A percentile compares a stretch with the other conserved stretches of the same genome.
phyloP scores from a whole-genome alignment of 2,888 invertebrate genomes.

The Archips crataeganus region DNA sequence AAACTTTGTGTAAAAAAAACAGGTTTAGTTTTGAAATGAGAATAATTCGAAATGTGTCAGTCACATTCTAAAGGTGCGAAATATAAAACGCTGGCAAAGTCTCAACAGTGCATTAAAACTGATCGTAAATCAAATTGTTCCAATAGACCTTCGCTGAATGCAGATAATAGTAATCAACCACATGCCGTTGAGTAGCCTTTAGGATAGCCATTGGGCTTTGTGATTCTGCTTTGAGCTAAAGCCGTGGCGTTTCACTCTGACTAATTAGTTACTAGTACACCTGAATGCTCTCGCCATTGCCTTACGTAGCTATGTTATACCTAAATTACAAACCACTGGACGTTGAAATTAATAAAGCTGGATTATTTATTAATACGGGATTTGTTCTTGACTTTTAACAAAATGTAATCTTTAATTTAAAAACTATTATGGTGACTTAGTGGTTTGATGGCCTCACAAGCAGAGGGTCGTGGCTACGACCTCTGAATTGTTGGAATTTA shows the following conservation, averaged over 20 bases:
- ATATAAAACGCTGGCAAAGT: too few species aligned
- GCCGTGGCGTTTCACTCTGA: conserved; percentile 50
- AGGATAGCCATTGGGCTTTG: conserved; percentile 53
- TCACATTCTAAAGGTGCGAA: too few species aligned
- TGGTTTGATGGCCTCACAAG: too few species aligned
- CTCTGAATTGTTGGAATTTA: too few species aligned
- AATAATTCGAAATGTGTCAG: too few species aligned
- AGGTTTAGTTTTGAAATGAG: too few species aligned
- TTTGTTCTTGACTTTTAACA: background rate
- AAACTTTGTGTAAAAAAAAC: too few species aligned
- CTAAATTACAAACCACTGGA: background rate
- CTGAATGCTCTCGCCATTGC: conserved; percentile 52
- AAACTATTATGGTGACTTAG: too few species aligned
- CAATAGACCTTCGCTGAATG: background rate
- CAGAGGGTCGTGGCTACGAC: too few species aligned
- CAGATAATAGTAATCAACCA: conserved; percentile 9
- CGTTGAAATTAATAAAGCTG: background rate
- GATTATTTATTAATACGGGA: background rate
- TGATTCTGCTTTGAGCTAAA: conserved; percentile 51
- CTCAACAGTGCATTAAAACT: too few species aligned
- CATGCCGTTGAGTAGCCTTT: conserved; percentile 45
- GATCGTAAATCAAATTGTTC: background rate
- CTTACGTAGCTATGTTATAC: conserved; percentile 17
- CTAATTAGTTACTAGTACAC: conserved; percentile 57
- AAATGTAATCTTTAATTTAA: background rate